phyloP scores from a whole-genome alignment of 2,797 vertebrate genomes.

The Garrulus glandarius region DNA sequence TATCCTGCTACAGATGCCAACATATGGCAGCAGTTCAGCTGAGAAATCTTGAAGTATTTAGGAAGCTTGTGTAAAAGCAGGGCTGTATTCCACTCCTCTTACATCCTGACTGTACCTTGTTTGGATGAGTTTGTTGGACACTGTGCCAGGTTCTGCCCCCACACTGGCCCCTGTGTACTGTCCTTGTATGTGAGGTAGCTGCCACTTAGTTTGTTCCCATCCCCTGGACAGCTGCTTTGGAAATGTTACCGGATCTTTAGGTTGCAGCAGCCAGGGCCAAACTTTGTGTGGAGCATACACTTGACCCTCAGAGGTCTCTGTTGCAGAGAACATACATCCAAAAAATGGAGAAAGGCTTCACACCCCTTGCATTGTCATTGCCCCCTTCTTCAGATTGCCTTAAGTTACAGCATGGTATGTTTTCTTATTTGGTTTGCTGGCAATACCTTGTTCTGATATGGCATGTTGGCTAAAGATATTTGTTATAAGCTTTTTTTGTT shows the following conservation, averaged over 20 bases:
- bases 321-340: neutral
- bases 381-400: neutral
- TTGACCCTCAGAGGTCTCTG: neutral
- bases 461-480: neutral
- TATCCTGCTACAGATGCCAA: rapidly evolving
- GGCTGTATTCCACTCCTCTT: neutral
- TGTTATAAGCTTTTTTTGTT: neutral
- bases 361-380: neutral
- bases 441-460: neutral
- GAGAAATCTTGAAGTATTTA: neutral
- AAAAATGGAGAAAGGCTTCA: neutral
- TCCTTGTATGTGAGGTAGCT: neutral
- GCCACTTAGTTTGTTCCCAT: neutral
- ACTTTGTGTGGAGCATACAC: neutral
- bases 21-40: neutral
- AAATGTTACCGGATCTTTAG: neutral
- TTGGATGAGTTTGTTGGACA: neutral
- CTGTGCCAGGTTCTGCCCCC: neutral
- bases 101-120: neutral
- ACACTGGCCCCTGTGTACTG: neutral
- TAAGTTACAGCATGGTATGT: neutral
- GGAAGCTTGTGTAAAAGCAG: neutral
- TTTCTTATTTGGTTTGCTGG: neutral
- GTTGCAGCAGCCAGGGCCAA: neutral
- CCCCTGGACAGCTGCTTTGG: neutral